Conservation (phyloP, 1,140 invertebrate genomes). For the Planococcus citri region DNA sequence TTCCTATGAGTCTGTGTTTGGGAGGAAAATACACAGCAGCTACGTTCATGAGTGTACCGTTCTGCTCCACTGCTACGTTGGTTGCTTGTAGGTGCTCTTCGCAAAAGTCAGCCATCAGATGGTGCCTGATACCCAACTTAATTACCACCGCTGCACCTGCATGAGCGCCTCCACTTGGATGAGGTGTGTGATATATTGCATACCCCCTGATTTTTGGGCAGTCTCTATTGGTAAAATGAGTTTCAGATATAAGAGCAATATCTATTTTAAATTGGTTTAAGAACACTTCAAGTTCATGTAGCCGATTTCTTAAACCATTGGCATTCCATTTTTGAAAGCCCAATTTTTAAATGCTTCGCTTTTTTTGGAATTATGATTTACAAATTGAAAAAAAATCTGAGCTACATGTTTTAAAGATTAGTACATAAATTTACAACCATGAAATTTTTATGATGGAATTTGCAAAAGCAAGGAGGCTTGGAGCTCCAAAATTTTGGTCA, state of each 20-base stretch:
- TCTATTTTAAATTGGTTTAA: constrained; percentile 26
- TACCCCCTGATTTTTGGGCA: constrained; percentile 24
- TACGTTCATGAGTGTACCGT: not conserved
- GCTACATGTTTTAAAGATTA: too few relatives aligned
- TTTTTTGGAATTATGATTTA: too few relatives aligned
- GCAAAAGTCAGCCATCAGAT: not conserved
- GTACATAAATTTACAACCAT: too few relatives aligned
- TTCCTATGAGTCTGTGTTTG: constrained; percentile 28
- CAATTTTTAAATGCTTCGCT: too few relatives aligned
- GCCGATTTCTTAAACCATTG: constrained; percentile 25
- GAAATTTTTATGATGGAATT: too few relatives aligned
- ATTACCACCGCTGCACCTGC: not conserved
- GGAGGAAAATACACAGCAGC: not conserved
- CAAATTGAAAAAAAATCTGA: too few relatives aligned
- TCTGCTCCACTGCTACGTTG: too few relatives aligned
- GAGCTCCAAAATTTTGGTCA: too few relatives aligned
- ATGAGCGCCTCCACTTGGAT: not conserved
- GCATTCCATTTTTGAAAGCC: too few relatives aligned
- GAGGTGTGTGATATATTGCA: not conserved
- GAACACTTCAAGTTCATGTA: constrained; percentile 25
- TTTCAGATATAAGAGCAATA: constrained; percentile 26
- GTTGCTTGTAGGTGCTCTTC: too few relatives aligned
- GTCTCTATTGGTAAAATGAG: constrained; percentile 24
- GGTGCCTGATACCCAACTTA: not conserved
- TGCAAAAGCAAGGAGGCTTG: too few relatives aligned